These are phyloP conservation scores for Phrynocephalus versicolor DNA, from an alignment of 2,113 vertebrate genomes.

Conservation along the genomic window DNA sequence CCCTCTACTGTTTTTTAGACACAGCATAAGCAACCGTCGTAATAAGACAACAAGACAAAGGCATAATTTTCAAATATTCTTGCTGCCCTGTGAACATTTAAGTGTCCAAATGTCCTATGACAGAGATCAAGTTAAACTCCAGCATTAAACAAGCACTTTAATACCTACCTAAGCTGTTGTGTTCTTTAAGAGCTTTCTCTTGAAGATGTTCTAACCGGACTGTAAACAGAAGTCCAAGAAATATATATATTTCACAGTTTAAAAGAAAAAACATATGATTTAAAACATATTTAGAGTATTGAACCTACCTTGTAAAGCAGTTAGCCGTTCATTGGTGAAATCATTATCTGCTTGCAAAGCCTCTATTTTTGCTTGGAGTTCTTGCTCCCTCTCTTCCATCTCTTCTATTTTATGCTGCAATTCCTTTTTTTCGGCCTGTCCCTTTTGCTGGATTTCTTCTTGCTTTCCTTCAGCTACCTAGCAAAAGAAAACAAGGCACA, in stretches of 20 bases:
- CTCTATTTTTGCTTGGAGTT: constrained; percentile 96
- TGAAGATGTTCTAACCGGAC: constrained; percentile 98
- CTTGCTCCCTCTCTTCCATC: constrained; percentile 98
- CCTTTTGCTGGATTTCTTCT: constrained; percentile 94
- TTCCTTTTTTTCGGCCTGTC: constrained; percentile 90
- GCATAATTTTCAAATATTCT: background rate
- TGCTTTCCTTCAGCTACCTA: constrained; percentile 91
- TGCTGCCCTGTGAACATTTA: background rate
- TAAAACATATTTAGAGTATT: constrained; percentile 51
- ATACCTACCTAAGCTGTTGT: constrained; percentile 94
- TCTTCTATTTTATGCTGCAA: constrained; percentile 92
- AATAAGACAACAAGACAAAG: background rate
- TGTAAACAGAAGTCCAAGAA: constrained; percentile 89
- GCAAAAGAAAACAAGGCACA: background rate
- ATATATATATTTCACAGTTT: constrained; percentile 80
- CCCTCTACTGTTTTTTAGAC: constrained; percentile 65
- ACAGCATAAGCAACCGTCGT: no score
- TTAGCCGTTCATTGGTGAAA: constrained; percentile 95
- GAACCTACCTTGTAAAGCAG: constrained; percentile 91
- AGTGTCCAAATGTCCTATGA: background rate
- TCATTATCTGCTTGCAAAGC: constrained; percentile 98
- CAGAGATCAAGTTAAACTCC: constrained; percentile 35
- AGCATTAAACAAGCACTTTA: constrained; percentile 60
- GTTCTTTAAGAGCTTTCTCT: constrained; percentile 97
- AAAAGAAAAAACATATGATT: constrained; percentile 66